These are phyloP conservation scores for Rhynchotus rufescens DNA, from an alignment of 2,797 vertebrate genomes.

Conservation along the genomic window DNA sequence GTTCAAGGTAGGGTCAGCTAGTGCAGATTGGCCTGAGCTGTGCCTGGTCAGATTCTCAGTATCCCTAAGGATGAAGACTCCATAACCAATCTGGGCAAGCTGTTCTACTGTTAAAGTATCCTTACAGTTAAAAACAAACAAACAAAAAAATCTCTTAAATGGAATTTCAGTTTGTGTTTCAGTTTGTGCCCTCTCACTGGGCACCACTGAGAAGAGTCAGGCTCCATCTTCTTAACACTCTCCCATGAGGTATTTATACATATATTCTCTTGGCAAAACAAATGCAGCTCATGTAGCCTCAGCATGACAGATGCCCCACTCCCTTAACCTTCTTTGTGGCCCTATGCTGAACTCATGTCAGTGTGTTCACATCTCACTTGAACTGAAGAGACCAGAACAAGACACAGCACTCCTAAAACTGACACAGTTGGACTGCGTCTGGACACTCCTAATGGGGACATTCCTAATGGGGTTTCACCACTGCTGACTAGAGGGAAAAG, in stretches of 20 bases:
- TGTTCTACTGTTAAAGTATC: neutral
- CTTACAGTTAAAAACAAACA: neutral
- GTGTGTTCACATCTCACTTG: neutral
- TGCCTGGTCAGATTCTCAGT: neutral
- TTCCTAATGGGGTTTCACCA: rapidly evolving
- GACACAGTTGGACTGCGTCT: too few relatives aligned
- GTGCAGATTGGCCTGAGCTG: neutral
- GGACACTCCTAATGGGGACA: too few relatives aligned
- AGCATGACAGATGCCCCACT: neutral
- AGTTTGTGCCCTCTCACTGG: neutral
- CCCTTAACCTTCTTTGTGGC: neutral
- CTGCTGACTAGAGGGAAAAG: neutral
- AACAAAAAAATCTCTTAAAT: neutral
- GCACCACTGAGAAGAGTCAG: neutral
- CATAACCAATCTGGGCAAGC: neutral
- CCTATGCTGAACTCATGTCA: neutral
- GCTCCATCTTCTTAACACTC: neutral
- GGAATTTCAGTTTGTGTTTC: neutral
- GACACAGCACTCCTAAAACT: neutral
- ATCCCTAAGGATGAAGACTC: neutral
- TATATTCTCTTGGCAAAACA: neutral
- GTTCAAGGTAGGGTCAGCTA: neutral
- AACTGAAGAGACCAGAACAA: neutral
- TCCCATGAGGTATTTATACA: neutral
- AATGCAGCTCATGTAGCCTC: neutral